phyloP scores from a whole-genome alignment of 1,140 invertebrate genomes.

The Ditylenchus dipsaci region DNA sequence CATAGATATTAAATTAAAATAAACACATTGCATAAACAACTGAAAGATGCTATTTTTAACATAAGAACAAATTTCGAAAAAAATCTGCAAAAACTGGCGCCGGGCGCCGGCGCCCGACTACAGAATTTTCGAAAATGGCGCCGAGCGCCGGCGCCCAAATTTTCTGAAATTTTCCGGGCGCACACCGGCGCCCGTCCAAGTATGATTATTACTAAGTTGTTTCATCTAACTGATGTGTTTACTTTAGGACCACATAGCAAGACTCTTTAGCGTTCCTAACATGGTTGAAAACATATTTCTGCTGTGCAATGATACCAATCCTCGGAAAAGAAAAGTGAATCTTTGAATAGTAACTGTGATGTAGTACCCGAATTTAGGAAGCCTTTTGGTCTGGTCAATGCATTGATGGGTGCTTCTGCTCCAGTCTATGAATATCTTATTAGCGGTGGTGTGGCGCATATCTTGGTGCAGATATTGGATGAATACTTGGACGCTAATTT shows the following conservation, averaged over 20 bases:
- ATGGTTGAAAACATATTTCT: constrained; percentile 17
- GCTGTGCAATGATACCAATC: constrained; percentile 14
- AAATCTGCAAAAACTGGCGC: too few relatives aligned
- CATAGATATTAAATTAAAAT: too few relatives aligned
- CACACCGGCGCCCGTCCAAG: too few relatives aligned
- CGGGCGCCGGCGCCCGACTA: too few relatives aligned
- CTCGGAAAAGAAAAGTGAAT: constrained; percentile 22
- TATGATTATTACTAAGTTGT: neutral
- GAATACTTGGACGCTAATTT: neutral
- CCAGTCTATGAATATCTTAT: constrained; percentile 18
- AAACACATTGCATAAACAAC: too few relatives aligned
- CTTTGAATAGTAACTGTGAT: neutral
- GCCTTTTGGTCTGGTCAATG: constrained; percentile 29
- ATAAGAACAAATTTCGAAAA: too few relatives aligned
- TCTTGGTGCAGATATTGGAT: constrained; percentile 12
- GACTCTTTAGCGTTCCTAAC: constrained; percentile 12
- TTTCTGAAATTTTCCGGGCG: too few relatives aligned
- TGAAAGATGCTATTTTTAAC: too few relatives aligned
- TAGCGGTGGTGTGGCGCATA: constrained; percentile 21
- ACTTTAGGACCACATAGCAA: constrained; percentile 18
- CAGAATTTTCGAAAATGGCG: too few relatives aligned
- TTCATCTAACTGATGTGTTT: neutral
- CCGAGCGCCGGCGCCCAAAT: too few relatives aligned
- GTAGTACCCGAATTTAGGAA: constrained; percentile 9
- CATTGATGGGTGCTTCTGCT: constrained; percentile 17